Percentiles rank a stretch among this genome's conserved stretches.
Conservation (phyloP, 2,113 vertebrate genomes). For the Oostethus manadensis region DNA sequence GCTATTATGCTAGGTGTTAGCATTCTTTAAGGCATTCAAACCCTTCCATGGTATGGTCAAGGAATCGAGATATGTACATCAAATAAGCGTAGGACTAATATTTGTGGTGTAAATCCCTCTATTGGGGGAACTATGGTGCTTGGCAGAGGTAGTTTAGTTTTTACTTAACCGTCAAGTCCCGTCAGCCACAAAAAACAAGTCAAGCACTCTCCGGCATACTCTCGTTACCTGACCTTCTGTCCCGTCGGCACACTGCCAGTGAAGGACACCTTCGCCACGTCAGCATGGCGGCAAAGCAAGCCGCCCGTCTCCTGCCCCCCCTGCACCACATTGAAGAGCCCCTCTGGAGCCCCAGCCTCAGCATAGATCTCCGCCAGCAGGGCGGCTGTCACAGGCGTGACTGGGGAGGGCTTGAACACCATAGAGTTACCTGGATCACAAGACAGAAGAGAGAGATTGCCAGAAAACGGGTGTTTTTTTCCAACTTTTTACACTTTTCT, state of each 20-base stretch:
- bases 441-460: not conserved
- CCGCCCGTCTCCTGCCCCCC: constrained; percentile 84
- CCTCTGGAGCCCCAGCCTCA: constrained; percentile 81
- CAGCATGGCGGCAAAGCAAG: constrained; percentile 82
- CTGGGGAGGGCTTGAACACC: constrained; percentile 93
- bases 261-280: constrained; percentile 92
- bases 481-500: too few species aligned
- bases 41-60: too few species aligned
- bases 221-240: constrained; percentile 73
- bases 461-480: too few species aligned
- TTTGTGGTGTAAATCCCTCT: too few species aligned
- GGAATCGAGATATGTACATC: too few species aligned
- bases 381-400: constrained; percentile 83
- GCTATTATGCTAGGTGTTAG: too few species aligned
- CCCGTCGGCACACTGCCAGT: constrained; percentile 93
- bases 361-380: constrained; percentile 87
- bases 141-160: not conserved
- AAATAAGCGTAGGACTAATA: too few species aligned
- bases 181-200: not conserved
- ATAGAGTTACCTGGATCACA: constrained; percentile 84
- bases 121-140: too few species aligned
- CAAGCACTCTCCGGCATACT: not conserved
- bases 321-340: constrained; percentile 91
- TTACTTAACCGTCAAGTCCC: not conserved
- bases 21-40: too few species aligned